Conservation (phyloP, 2,797 vertebrate genomes). For the Catamblyrhynchus diadema region DNA sequence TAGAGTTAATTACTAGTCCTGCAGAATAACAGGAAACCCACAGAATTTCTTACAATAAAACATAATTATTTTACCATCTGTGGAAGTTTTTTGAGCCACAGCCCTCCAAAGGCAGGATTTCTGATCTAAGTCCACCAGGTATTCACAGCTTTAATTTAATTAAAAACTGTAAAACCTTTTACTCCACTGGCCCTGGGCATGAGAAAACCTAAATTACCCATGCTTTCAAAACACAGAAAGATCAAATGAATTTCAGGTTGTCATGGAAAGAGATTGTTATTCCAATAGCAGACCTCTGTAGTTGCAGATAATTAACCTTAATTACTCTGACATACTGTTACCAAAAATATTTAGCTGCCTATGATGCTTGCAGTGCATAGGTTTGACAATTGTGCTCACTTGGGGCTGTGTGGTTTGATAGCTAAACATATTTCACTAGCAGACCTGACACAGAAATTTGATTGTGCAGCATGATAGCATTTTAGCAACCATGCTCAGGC, state of each 20-base stretch:
- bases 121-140: neutral
- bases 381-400: neutral
- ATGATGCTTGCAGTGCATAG: neutral
- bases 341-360: conserved; percentile 6
- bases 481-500: neutral
- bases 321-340: neutral
- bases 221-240: conserved; percentile 37
- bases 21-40: conserved; percentile 51
- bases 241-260: conserved; percentile 39
- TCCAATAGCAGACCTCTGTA: neutral
- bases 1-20: conserved; percentile 23
- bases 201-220: conserved; percentile 31
- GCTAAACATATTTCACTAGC: neutral
- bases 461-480: neutral
- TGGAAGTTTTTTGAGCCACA: neutral
- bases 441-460: neutral
- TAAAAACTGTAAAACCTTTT: conserved; percentile 25
- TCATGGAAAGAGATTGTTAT: conserved; percentile 6
- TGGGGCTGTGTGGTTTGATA: neutral
- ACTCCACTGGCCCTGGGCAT: neutral
- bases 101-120: neutral
- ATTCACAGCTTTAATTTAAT: neutral
- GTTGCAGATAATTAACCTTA: conserved; percentile 39
- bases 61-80: conserved; percentile 24
- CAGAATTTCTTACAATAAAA: conserved; percentile 50